Base-by-base conservation (phyloP, 2,888 invertebrate genomes). In the Thymelicus lineola region DNA sequence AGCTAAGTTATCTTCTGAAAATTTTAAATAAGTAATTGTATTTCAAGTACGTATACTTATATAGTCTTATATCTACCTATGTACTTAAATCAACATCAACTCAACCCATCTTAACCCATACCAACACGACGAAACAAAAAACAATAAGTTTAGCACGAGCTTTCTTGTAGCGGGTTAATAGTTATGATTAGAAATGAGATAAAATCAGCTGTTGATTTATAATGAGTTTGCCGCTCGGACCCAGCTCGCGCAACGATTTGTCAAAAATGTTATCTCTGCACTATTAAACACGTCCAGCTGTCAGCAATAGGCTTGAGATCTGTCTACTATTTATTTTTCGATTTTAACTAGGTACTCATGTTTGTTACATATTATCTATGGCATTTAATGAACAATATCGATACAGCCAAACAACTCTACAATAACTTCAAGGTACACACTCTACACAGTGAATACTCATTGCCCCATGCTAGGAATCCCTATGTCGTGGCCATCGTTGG, bases 171-270 rank as follows among this genome's bases (percentile, higher is more conserved):
- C 48, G 59, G 75, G 73, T 77, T 81, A 81, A 81, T 81, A 76
- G 78, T 74, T 68, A 75, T 75, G 80, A 80, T 82, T 80, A 80
- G 76, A 76, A 75, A 75, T 48, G 71, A 77, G 82, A 81, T 82
- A 81, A 75, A 74, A 81, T 82, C 81, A 71, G 71, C 63, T 55
- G 72, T 77, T 79, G 76, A 76, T 81, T 78, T 77, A 79, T 79
- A 78, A 76, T 76, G 76, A 78, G 75, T 73, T 63, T 71, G 75
- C 74, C 75, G 72, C 66, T 64, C 72, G 73, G 75, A 70, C 74
- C 72, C 73, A 71, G 63, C 75, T 70, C 72, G 61, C 66, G 66
- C 59, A 66, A 61, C 68, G 63, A 72, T 75, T 75, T 72, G 74
- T 73, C 73, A 72, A 67, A 74, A 64, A 57, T 62, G 60, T 50